Evolutionary conservation across 92 coral and sea anemone genomes (phyloP).

Genomic region (Parazoanthus atlanticus): DNA sequence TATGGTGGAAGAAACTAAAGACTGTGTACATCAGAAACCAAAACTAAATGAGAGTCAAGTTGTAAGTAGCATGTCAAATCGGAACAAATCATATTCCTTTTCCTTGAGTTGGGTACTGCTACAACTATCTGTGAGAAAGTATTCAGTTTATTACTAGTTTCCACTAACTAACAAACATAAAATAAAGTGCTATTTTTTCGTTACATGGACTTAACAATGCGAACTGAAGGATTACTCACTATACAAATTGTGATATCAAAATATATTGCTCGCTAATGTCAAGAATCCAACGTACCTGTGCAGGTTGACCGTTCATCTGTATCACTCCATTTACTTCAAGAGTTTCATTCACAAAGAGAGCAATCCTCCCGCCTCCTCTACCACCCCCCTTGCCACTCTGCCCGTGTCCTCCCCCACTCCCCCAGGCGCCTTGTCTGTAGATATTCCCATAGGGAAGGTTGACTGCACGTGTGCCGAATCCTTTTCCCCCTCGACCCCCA

Average conservation of each 20-base stretch:
- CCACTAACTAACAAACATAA: too few relatives aligned
- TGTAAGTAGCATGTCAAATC: too few relatives aligned
- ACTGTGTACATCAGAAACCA: neutral
- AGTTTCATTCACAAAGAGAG: conserved; percentile 48
- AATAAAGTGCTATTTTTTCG: too few relatives aligned
- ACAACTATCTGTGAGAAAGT: neutral
- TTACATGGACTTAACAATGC: neutral
- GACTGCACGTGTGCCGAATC: conserved; percentile 57
- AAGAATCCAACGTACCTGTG: conserved; percentile 52
- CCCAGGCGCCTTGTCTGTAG: conserved; percentile 70
- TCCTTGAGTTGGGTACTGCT: neutral
- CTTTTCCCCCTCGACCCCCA: conserved; percentile 80
- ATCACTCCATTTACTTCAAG: conserved; percentile 62
- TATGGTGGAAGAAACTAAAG: neutral
- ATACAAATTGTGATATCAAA: neutral
- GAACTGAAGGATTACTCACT: neutral
- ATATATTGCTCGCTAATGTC: neutral
- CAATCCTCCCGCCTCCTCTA: conserved; percentile 74
- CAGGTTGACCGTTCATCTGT: conserved; percentile 66
- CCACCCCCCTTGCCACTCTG: conserved; percentile 61
- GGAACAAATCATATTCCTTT: too few relatives aligned
- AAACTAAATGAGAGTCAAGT: neutral
- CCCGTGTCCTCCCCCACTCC: conserved; percentile 82
- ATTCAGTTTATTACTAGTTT: too few relatives aligned
- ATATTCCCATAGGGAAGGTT: conserved; percentile 70